A percentile compares a stretch with the other conserved stretches of the same genome.
These are phyloP conservation scores for Athalia rosae DNA, from an alignment of 2,888 invertebrate genomes.

Conservation along the genomic window DNA sequence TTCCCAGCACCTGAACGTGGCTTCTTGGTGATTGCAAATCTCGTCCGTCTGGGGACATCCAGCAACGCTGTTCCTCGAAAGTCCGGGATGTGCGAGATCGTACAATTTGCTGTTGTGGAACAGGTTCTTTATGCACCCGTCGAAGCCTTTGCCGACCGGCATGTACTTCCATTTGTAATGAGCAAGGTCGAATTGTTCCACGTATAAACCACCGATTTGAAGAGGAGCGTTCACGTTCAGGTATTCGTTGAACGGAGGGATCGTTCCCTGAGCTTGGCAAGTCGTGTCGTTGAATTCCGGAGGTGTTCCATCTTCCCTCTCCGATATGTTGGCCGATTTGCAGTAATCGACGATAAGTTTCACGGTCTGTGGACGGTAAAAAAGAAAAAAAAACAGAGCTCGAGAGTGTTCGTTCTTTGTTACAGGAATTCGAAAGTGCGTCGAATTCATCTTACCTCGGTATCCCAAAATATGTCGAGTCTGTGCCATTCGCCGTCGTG, in stretches of 20 bases:
- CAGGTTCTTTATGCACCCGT: conserved; percentile 96
- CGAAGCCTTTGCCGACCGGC: conserved; percentile 93
- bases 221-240: conserved; percentile 96
- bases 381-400: conserved; percentile 45
- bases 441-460: conserved; percentile 77
- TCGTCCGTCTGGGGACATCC: conserved; percentile 97
- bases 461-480: conserved; percentile 96
- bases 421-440: background rate
- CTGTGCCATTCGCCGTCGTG: conserved; percentile 99
- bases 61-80: conserved; percentile 88
- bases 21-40: conserved; percentile 90
- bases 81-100: conserved; percentile 94
- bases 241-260: conserved; percentile 96
- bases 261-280: conserved; percentile 92
- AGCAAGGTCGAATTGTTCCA: conserved; percentile 91
- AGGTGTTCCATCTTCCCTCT: conserved; percentile 92
- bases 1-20: conserved; percentile 91
- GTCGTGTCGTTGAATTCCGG: conserved; percentile 92
- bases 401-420: background rate
- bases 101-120: conserved; percentile 97
- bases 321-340: conserved; percentile 90
- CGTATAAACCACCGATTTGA: conserved; percentile 94
- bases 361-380: conserved; percentile 77
- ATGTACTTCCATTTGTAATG: conserved; percentile 94
- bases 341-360: conserved; percentile 95